Evolutionary conservation across 2,113 vertebrate species (phyloP).

Genomic region (Ciconia maguari): DNA sequence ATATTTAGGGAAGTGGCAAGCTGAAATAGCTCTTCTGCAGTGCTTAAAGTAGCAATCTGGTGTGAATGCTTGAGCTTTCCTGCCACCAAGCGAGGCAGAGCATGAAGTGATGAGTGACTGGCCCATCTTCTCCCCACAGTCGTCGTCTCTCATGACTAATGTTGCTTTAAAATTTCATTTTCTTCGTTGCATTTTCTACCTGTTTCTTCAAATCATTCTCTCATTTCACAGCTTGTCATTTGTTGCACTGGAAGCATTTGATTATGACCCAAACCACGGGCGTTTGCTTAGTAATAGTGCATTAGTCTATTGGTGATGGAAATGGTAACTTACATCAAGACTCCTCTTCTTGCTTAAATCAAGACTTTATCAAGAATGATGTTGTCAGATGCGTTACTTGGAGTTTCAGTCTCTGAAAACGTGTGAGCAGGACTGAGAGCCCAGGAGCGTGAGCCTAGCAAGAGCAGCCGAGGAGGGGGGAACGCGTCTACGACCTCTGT

Average conservation of each 20-base stretch:
- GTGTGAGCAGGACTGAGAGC: background rate
- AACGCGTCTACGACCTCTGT: rapidly evolving
- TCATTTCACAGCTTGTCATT: background rate
- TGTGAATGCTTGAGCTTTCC: background rate
- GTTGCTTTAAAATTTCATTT: background rate
- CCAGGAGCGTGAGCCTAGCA: background rate
- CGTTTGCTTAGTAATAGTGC: background rate
- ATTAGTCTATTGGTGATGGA: background rate
- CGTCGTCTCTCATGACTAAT: rapidly evolving
- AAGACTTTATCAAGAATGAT: background rate
- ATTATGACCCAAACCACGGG: background rate
- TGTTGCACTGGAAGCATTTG: background rate
- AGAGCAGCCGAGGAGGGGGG: background rate
- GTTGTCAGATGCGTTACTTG: too few relatives aligned
- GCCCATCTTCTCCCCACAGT: background rate
- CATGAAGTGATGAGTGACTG: background rate
- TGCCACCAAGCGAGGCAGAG: background rate
- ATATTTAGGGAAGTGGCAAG: background rate
- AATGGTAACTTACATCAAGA: background rate
- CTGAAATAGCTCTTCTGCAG: background rate
- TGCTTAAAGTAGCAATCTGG: background rate
- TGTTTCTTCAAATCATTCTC: background rate
- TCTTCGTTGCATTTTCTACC: background rate
- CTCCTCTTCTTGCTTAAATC: background rate
- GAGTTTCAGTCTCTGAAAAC: background rate